phyloP scores from a whole-genome alignment of 2,888 invertebrate species.

The Rhyacophila evoluta region DNA sequence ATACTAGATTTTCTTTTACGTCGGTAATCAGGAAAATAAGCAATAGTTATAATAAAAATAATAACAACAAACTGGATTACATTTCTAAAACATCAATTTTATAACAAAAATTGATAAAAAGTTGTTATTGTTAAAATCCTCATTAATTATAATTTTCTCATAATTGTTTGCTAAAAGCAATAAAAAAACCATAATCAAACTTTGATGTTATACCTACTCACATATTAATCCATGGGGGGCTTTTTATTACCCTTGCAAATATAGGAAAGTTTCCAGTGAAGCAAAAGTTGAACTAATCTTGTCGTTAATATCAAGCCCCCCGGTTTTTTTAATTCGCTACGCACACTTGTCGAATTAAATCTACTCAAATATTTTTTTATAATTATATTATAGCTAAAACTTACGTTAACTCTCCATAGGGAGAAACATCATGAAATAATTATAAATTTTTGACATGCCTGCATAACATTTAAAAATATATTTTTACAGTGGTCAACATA shows the following conservation, averaged over 20 bases:
- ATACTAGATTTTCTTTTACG: no score
- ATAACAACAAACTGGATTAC: no score
- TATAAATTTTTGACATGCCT: neutral
- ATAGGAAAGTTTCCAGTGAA: neutral
- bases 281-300: conserved; percentile 6
- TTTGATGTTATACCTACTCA: no score
- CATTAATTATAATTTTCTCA: no score
- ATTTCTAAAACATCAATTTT: no score
- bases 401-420: neutral
- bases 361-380: neutral
- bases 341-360: conserved; percentile 48
- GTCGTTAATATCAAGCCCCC: conserved; percentile 26
- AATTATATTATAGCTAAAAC: neutral
- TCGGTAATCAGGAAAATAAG: no score
- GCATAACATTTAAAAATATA: neutral
- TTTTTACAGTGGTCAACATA: neutral
- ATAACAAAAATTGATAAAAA: no score
- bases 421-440: neutral
- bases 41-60: no score
- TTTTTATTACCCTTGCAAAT: neutral
- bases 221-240: no score
- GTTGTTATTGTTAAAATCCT: no score
- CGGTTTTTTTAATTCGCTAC: conserved; percentile 43
- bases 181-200: no score
- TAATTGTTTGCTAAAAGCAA: no score